Percentiles rank a stretch among this genome's conserved stretches.
Evolutionary conservation across 2,888 invertebrate species (phyloP).

Genomic region (Hedychridium roseum): DNA sequence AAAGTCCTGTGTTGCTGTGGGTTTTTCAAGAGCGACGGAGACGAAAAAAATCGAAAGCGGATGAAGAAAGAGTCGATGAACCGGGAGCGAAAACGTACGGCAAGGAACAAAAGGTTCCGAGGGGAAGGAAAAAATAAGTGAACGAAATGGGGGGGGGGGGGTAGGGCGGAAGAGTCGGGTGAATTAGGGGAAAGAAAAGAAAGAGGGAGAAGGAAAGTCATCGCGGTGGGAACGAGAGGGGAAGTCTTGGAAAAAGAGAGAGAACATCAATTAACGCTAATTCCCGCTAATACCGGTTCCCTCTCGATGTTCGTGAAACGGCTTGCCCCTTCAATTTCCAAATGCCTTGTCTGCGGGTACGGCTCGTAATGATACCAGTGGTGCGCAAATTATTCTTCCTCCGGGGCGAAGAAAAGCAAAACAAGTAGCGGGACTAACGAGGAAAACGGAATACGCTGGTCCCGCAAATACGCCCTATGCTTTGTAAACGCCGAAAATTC

Average conservation of each 20-base stretch:
- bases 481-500: no score
- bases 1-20: no score
- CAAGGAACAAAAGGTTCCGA: neutral
- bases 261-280: slow-evolving; percentile 60
- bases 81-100: slow-evolving; percentile 5
- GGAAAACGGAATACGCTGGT: no score
- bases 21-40: no score
- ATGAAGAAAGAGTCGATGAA: neutral
- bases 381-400: no score
- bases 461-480: no score
- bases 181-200: neutral
- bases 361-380: slow-evolving; percentile 8
- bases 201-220: slow-evolving; percentile 23
- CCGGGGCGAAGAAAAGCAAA: no score
- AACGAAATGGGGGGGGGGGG: slow-evolving; percentile 4
- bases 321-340: slow-evolving; percentile 39
- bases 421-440: no score
- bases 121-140: neutral
- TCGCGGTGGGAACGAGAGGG: no score
- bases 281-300: slow-evolving; percentile 55
- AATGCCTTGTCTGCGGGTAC: slow-evolving; percentile 36
- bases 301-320: slow-evolving; percentile 37
- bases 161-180: neutral
- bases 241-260: slow-evolving; percentile 30
- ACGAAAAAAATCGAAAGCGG: neutral